Conservation (phyloP, 2,113 vertebrate genomes). For the Carettochelys insculpta region DNA sequence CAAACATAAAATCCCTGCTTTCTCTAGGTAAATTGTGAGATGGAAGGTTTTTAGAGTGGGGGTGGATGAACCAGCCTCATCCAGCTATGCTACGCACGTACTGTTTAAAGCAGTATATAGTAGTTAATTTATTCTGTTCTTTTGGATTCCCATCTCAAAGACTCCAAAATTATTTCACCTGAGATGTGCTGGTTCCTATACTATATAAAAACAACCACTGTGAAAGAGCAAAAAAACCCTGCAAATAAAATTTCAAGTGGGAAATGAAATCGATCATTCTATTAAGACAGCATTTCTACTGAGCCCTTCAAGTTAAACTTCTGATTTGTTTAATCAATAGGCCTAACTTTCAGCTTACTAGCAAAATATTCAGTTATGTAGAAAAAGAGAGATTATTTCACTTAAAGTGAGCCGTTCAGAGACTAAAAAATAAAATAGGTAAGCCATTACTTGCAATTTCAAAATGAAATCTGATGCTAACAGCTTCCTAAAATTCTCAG, state of each 20-base stretch:
- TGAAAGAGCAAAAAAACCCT: background rate
- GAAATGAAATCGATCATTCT: background rate
- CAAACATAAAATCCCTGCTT: background rate
- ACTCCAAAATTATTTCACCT: too few species aligned
- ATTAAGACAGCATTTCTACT: background rate
- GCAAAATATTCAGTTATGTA: background rate
- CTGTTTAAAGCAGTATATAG: background rate
- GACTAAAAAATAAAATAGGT: background rate
- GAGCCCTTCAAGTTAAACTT: background rate
- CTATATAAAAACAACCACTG: rapidly evolving
- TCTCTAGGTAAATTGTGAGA: background rate
- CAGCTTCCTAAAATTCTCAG: background rate
- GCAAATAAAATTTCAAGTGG: background rate
- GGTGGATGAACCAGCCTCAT: background rate
- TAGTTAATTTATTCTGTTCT: background rate
- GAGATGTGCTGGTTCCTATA: background rate
- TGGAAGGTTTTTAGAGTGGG: background rate
- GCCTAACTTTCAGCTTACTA: background rate
- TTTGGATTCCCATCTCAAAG: too few species aligned
- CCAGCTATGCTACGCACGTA: background rate
- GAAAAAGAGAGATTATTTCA: background rate
- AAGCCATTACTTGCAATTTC: background rate
- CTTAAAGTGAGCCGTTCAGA: background rate
- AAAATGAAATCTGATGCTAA: background rate
- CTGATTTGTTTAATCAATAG: background rate